Percentiles rank a stretch among this genome's conserved stretches.
phyloP scores from a whole-genome alignment of 2,888 invertebrate genomes.

The Drosophila tanythrix region DNA sequence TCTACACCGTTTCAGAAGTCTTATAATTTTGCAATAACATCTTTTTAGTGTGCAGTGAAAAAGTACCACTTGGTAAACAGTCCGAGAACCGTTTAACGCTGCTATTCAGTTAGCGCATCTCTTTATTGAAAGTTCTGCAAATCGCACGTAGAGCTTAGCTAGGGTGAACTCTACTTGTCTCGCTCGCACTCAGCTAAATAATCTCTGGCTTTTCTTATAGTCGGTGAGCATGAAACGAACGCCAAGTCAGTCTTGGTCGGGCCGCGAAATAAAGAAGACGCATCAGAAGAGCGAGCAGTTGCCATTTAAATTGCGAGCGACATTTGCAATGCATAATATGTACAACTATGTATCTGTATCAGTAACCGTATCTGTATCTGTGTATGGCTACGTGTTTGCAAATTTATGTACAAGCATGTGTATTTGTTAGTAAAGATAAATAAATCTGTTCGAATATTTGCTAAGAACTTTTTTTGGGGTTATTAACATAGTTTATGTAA shows the following conservation, averaged over 20 bases:
- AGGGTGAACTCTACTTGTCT: slow-evolving; percentile 1
- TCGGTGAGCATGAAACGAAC: slow-evolving; percentile 2
- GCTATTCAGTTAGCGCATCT: background rate
- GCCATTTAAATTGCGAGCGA: background rate
- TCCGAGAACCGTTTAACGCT: too few species aligned
- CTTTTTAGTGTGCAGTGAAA: background rate
- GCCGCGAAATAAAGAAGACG: slow-evolving; percentile 9
- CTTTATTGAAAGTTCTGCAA: background rate
- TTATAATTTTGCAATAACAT: background rate
- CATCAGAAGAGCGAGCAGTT: background rate
- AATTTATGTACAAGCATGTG: background rate
- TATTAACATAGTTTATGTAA: background rate
- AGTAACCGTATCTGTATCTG: background rate
- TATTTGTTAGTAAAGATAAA: background rate
- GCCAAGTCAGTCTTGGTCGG: slow-evolving; percentile 4
- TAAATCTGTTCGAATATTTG: background rate
- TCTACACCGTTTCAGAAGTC: background rate
- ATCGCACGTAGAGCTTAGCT: background rate
- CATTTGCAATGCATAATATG: background rate
- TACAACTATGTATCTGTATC: background rate
- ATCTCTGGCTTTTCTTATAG: slow-evolving; percentile 10
- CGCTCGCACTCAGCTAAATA: slow-evolving; percentile 6
- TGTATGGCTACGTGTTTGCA: background rate
- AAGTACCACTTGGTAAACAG: background rate
- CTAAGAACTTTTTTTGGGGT: background rate